These are phyloP conservation scores for Hassar affinis DNA, from an alignment of 2,113 vertebrate species.

Conservation along the genomic window DNA sequence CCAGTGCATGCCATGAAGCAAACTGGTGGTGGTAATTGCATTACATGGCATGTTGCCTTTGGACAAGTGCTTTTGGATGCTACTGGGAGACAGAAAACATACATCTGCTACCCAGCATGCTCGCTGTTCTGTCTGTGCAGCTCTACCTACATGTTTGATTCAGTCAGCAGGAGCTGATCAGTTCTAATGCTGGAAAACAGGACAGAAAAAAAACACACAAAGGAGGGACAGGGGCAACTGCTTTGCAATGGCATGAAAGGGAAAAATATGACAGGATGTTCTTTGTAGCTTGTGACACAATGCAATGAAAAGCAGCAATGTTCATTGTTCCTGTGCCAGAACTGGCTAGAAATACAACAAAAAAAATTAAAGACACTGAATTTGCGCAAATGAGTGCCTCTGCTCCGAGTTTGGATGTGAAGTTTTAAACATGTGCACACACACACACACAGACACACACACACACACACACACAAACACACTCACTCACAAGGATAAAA, in stretches of 20 bases:
- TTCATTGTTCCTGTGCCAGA: slow-evolving; percentile 20
- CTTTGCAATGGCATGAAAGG: slow-evolving; percentile 28
- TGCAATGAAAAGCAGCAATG: slow-evolving; percentile 10
- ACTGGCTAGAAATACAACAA: not conserved
- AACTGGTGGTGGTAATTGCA: slow-evolving; percentile 9
- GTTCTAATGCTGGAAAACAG: slow-evolving; percentile 45
- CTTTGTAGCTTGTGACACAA: not conserved
- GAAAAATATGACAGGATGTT: slow-evolving; percentile 11
- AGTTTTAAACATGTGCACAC: not conserved
- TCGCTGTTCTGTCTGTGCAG: slow-evolving; percentile 36
- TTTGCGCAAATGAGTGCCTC: slow-evolving; percentile 12
- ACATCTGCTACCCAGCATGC: slow-evolving; percentile 58
- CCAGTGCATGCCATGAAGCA: not conserved
- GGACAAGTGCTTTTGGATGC: slow-evolving; percentile 28
- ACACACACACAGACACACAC: slow-evolving; percentile 2
- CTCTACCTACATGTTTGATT: slow-evolving; percentile 43
- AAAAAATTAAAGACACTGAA: slow-evolving; percentile 13
- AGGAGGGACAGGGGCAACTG: slow-evolving; percentile 22
- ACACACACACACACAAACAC: slow-evolving; percentile 31
- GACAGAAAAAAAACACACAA: slow-evolving; percentile 18
- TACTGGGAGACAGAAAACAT: slow-evolving; percentile 31
- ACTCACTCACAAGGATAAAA: not conserved
- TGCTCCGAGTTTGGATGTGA: slow-evolving; percentile 23
- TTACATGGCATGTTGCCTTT: slow-evolving; percentile 26
- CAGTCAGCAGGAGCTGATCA: slow-evolving; percentile 54